Base-by-base conservation (phyloP, 2,888 invertebrate genomes). In the Cryptops parisi region DNA sequence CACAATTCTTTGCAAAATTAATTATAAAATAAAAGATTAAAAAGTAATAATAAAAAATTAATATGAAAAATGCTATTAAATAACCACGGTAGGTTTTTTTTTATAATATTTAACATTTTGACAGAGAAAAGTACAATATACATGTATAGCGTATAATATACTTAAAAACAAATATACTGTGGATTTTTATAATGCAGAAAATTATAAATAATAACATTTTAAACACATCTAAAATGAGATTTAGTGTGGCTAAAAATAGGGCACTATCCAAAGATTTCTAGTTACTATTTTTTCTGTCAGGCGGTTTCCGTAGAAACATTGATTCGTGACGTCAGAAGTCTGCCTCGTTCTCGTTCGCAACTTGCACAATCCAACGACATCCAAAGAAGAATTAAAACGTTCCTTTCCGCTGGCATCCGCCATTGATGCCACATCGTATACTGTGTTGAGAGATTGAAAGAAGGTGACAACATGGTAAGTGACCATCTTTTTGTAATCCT, bases 361-460 rank as follows among this genome's bases (percentile, higher is more conserved):
- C 26, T 47, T 47, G 27, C 47, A 33, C 47, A 27, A 9, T 26
- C 6, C 2, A 47, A n/a, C 21, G 4, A 15, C 25, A 33, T 33
- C 15, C 15, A 33, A 33, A 19, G 27, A 47, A 25, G 21, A 27
- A 19, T 17, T 47, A 26, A 6, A 47, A 26, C 21, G 43, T 48
- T 48, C 38, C 21, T 48, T 48, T 48, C 38, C 22, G 33, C 33
- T 19, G 27, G 33, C 17, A 17, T 48, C 48, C 33, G 38, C 48
- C 48, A 48, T 48, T 19, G 38, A 23, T 48, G 48, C 48, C 48
- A 48, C 48, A 48, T 48, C 38, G 48, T 33, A 48, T 19, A 23
- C 15, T 9, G 33, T 9, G 6, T 9, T 6, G 9, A 15, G 33
- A 33, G 6, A 6, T 6, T 9, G 33, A 33, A 33, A 45, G 22